Percentiles rank a stretch among this genome's conserved stretches.
Evolutionary conservation across 1,140 invertebrate genomes (phyloP).

Genomic region (Teleopsis dalmanni): DNA sequence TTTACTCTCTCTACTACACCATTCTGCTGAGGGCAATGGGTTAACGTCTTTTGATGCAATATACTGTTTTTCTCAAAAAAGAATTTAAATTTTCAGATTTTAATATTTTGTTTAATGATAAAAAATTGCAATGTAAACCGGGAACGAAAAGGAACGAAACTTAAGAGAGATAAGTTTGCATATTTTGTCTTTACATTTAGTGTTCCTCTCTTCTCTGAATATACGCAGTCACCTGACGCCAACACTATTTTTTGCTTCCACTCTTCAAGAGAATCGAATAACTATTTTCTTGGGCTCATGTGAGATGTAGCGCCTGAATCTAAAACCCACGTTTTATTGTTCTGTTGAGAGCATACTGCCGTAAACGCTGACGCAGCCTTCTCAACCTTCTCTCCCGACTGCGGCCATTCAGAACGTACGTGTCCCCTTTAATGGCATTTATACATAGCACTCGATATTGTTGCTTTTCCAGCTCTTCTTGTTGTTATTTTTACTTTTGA

Average conservation of each 20-base stretch:
- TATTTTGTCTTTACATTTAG: no score
- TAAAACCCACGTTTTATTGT: conserved; percentile 4
- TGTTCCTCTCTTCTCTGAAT: conserved; percentile 1
- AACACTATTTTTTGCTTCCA: conserved; percentile 4
- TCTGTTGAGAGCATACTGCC: background rate
- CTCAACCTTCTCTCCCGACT: background rate
- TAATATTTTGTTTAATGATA: no score
- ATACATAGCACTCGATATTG: no score
- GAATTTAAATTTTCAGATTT: no score
- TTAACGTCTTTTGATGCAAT: no score
- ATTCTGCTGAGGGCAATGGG: no score
- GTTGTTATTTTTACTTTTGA: background rate
- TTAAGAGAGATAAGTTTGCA: no score
- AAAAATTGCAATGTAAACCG: no score
- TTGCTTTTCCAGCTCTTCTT: conserved; percentile 9
- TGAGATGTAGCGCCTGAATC: conserved; percentile 9
- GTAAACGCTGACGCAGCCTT: background rate
- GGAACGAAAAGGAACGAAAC: no score
- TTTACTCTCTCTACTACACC: no score
- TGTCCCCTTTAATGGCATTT: no score
- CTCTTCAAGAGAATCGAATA: conserved; percentile 4
- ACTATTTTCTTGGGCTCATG: conserved; percentile 1
- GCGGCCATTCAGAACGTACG: conserved; percentile 8
- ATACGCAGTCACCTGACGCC: conserved; percentile 5
- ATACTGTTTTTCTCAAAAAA: no score